These are phyloP conservation scores for Nomada flava DNA, from an alignment of 2,888 invertebrate genomes.

Conservation along the genomic window DNA sequence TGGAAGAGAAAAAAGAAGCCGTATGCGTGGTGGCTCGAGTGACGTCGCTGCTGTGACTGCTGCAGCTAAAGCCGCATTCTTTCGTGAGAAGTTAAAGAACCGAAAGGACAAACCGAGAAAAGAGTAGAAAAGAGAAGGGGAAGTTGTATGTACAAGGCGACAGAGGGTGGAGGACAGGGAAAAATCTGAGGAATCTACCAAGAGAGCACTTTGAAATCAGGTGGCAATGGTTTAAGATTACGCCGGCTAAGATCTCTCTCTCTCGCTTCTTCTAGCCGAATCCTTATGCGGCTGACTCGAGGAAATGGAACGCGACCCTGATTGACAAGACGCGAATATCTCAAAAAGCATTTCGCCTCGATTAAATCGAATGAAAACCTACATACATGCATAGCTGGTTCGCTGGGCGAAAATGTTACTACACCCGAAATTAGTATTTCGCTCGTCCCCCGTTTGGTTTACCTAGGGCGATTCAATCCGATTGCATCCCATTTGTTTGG, in stretches of 20 bases:
- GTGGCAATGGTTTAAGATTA: constrained; percentile 59
- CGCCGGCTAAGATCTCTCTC: constrained; percentile 48
- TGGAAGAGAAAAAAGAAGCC: constrained; percentile 36
- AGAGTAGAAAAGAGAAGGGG: constrained; percentile 1
- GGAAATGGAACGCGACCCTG: constrained; percentile 62
- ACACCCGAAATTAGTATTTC: too few relatives aligned
- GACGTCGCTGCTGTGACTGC: constrained; percentile 41
- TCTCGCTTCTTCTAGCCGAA: constrained; percentile 36
- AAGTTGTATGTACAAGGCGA: background rate
- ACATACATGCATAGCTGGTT: background rate
- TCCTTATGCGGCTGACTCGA: constrained; percentile 45
- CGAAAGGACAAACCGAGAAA: constrained; percentile 3
- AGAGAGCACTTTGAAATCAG: constrained; percentile 52
- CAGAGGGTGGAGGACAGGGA: constrained; percentile 4
- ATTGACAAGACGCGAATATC: constrained; percentile 55
- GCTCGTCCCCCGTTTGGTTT: too few relatives aligned
- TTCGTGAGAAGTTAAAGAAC: constrained; percentile 42
- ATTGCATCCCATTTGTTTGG: too few relatives aligned
- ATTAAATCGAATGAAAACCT: constrained; percentile 57
- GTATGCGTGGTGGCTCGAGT: constrained; percentile 21
- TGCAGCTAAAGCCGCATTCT: constrained; percentile 54
- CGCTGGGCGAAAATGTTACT: too few relatives aligned
- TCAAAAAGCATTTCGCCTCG: constrained; percentile 52
- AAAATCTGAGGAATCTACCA: constrained; percentile 57
- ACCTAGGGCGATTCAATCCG: too few relatives aligned